Percentiles rank a stretch among this genome's conserved stretches.
phyloP scores from a whole-genome alignment of 1,140 invertebrate genomes.

The Drosophila busckii region DNA sequence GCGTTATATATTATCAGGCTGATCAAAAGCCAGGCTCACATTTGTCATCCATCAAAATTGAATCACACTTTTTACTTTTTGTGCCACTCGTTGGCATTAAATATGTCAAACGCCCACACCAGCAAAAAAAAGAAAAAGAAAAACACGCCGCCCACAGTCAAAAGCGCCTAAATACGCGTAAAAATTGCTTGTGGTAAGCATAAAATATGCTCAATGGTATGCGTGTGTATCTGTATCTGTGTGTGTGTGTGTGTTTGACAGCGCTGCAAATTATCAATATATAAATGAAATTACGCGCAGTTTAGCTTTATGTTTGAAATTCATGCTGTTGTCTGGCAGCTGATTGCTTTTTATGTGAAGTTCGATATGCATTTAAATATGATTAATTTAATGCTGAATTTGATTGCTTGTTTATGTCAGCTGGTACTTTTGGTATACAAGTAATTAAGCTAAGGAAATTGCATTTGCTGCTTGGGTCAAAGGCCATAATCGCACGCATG shows the following conservation, averaged over 20 bases:
- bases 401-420: too few species aligned
- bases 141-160: constrained; percentile 33
- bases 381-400: constrained; percentile 21
- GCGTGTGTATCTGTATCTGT: constrained; percentile 21
- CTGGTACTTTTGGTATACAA: too few species aligned
- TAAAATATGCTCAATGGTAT: constrained; percentile 27
- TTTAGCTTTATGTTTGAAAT: constrained; percentile 65
- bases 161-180: constrained; percentile 68
- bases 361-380: constrained; percentile 15
- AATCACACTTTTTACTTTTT: constrained; percentile 58
- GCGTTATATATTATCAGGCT: constrained; percentile 23
- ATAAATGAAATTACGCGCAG: constrained; percentile 71
- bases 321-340: constrained; percentile 62
- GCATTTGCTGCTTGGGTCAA: constrained; percentile 27
- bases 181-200: constrained; percentile 51
- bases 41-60: constrained; percentile 72
- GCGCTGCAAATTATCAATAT: constrained; percentile 71
- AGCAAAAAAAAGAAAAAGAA: constrained; percentile 36
- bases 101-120: constrained; percentile 51
- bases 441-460: constrained; percentile 31
- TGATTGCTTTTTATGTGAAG: constrained; percentile 53
- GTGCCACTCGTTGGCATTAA: constrained; percentile 39
- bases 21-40: constrained; percentile 48
- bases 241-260: constrained; percentile 33
- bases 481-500: constrained; percentile 28